Evolutionary conservation across 2,113 vertebrate species (phyloP).

Genomic region (Labeo rohita): DNA sequence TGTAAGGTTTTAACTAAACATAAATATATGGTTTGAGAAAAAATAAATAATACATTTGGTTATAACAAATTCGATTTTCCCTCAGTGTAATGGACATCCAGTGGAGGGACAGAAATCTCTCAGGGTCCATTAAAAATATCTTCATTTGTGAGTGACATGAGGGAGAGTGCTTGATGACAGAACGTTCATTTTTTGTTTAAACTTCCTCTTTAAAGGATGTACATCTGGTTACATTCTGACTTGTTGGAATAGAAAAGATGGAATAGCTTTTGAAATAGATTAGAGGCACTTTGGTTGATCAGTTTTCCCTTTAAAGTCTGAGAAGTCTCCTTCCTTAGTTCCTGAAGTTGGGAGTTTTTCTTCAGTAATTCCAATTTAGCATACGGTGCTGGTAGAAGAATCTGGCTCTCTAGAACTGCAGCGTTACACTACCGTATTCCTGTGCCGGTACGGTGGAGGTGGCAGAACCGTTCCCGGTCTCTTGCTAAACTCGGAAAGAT

Average conservation of each 20-base stretch:
- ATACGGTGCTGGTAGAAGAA: constrained; percentile 55
- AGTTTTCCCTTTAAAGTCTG: constrained; percentile 1
- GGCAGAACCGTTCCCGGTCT: constrained; percentile 91
- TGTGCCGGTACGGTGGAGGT: constrained; percentile 95
- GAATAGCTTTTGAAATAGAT: constrained; percentile 82
- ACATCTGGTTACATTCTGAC: neutral
- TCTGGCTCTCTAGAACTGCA: constrained; percentile 36
- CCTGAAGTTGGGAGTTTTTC: neutral
- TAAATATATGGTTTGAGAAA: neutral
- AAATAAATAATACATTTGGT: neutral
- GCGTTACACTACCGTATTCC: constrained; percentile 94
- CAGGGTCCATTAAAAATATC: neutral
- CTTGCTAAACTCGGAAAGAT: constrained; percentile 94
- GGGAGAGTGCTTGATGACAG: neutral
- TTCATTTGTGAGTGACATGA: neutral
- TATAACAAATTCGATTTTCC: neutral
- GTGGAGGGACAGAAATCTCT: too few species aligned
- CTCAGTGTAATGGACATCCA: neutral
- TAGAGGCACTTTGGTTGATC: constrained; percentile 48
- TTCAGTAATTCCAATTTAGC: constrained; percentile 2
- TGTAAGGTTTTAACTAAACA: neutral
- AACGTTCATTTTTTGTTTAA: neutral
- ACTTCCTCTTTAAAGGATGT: neutral
- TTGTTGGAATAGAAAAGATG: constrained; percentile 60
- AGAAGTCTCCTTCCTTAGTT: constrained; percentile 17